Conservation (phyloP, 92 coral and sea anemone genomes). For the Parazoanthus atlanticus region DNA sequence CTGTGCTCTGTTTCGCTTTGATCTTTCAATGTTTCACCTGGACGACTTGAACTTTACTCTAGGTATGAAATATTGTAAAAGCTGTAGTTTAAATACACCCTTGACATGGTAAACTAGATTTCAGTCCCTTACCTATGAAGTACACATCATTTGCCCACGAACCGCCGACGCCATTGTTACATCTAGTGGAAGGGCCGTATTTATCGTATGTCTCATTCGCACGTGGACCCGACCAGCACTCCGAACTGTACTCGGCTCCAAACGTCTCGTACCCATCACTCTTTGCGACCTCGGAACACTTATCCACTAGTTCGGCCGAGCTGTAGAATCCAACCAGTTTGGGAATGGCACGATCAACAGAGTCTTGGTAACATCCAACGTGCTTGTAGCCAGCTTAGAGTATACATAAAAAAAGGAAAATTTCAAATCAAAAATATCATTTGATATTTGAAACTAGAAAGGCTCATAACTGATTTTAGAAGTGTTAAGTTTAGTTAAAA, state of each 20-base stretch:
- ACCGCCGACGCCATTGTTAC: slow-evolving; percentile 34
- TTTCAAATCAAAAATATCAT: not conserved
- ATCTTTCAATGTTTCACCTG: too few species aligned
- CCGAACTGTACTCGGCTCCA: slow-evolving; percentile 27
- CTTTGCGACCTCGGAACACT: slow-evolving; percentile 16
- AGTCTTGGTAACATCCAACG: slow-evolving; percentile 31
- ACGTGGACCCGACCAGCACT: slow-evolving; percentile 41
- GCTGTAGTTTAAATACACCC: too few species aligned
- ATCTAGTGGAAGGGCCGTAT: slow-evolving; percentile 20
- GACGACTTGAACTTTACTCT: too few species aligned
- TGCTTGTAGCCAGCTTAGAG: slow-evolving; percentile 38
- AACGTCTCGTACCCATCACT: slow-evolving; percentile 16
- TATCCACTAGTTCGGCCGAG: slow-evolving; percentile 27
- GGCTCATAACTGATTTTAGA: too few species aligned
- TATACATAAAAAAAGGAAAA: not conserved
- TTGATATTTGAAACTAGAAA: too few species aligned
- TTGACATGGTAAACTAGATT: not conserved
- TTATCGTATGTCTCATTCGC: slow-evolving; percentile 36
- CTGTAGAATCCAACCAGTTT: slow-evolving; percentile 9
- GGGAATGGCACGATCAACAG: slow-evolving; percentile 21
- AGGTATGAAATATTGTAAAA: too few species aligned
- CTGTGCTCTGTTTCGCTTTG: too few species aligned
- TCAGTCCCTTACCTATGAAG: slow-evolving; percentile 33
- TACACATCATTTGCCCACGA: slow-evolving; percentile 43
- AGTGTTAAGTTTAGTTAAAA: too few species aligned